Base-by-base conservation (phyloP, 2,797 vertebrate species). In the Borostomias antarcticus region DNA sequence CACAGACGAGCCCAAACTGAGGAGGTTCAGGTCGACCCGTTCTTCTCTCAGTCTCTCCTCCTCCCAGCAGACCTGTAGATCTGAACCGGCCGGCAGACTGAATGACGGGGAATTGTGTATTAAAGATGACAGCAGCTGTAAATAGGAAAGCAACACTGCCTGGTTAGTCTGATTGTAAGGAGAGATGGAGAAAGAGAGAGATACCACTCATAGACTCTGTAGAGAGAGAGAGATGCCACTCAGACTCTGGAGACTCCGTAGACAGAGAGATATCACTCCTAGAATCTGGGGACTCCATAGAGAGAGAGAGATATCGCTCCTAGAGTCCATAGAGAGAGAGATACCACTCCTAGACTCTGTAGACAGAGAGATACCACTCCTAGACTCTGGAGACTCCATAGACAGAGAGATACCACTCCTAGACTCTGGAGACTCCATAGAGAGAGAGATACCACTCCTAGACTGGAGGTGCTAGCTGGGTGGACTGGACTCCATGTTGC, bases 211-310 rank as follows among this genome's bases (percentile, higher is more conserved):
- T n/a, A n/a, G n/a, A n/a, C n/a, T n/a, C n/a, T n/a, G n/a, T n/a
- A n/a, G n/a, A n/a, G n/a, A n/a, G n/a, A n/a, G n/a, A n/a, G n/a
- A n/a, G n/a, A n/a, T n/a, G n/a, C n/a, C n/a, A n/a, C n/a, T n/a
- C n/a, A n/a, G n/a, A n/a, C n/a, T n/a, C n/a, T n/a, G n/a, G n/a
- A n/a, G n/a, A n/a, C n/a, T n/a, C n/a, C n/a, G n/a, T n/a, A n/a
- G n/a, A n/a, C n/a, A n/a, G 37, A 77, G 66, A 69, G 57, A 57
- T 33, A 33, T 82, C 62, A 72, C 76, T 82, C 77, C 73, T 80
- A 66, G 47, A 72, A 70, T 13, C 59, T 64, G 67, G 70, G 23
- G 60, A 52, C n/a, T n/a, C n/a, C n/a, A n/a, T n/a, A n/a, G n/a
- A n/a, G n/a, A n/a, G n/a, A n/a, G n/a, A n/a, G n/a, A n/a, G n/a